Evolutionary conservation across 2,797 vertebrate genomes (phyloP), one percentile per base, ranked within the genome.

Genomic region (Notolepis coatsorum): DNA sequence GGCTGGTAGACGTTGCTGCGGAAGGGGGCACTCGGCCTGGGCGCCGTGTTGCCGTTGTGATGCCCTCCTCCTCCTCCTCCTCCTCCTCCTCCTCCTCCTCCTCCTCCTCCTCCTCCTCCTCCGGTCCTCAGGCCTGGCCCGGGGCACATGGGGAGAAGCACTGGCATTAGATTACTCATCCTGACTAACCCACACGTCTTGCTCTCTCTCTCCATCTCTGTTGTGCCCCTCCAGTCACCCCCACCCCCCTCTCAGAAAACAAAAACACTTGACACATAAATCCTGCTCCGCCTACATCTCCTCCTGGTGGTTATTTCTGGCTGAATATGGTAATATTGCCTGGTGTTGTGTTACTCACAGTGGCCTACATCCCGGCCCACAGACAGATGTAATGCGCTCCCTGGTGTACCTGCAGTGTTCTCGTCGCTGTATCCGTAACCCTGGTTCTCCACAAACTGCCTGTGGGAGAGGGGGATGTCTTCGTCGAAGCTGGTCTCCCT

Each of bases 1-100:
- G 97, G 97, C 88, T 99, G 97, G 87, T 98, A 99, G 49, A 99
- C 97, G 33, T 98, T 98, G 92, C 97, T 99, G 84, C 97, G 92
- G 82, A 98, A 98, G 1, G 96, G 97, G 50, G 96, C 97, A 0
- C 94, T 97, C 35, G 96, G 96, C 71, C 96, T 89, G 69, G 89
- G 84, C 0, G 91, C 96, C 35, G 95, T 85, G 66, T 92, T 97
- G 64, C 94, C 95, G 0, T 95, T 98, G 23, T 95, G 95, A 68
- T 97, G 96, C 60, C 93, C 93, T 0, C 85, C n/a, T n/a, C n/a
- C 41, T 43, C 18, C 15, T 15, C 17, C 41, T 20, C 41, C 17
- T 2, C 13, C 41, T 20, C n/a, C 15, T 8, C 17, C 41, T 15
- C 41, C 8, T 15, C 17, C n/a, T n/a, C n/a, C n/a, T n/a, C n/a